Evolutionary conservation across 2,797 vertebrate species (phyloP).

Genomic region (Apodemus agrarius): DNA sequence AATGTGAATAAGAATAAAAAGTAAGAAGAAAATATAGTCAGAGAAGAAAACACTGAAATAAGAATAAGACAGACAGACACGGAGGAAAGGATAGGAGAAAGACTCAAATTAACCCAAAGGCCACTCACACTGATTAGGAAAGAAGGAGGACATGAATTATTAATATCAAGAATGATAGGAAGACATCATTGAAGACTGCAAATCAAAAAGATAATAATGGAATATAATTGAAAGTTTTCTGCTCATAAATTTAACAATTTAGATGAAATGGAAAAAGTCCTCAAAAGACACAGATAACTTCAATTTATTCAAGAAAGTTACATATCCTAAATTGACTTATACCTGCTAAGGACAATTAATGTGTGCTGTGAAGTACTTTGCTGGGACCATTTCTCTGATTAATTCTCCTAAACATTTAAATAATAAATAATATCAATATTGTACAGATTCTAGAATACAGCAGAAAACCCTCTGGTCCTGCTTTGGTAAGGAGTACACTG

Average conservation of each 20-base stretch:
- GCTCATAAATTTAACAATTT: slow-evolving; percentile 2
- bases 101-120: background rate
- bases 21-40: background rate
- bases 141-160: background rate
- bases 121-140: background rate
- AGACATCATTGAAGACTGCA: background rate
- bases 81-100: background rate
- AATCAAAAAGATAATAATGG: slow-evolving; percentile 9
- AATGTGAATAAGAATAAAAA: background rate
- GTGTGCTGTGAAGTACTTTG: background rate
- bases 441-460: background rate
- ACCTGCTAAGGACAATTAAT: background rate
- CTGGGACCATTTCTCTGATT: background rate
- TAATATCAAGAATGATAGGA: background rate
- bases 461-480: background rate
- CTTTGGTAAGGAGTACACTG: background rate
- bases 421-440: background rate
- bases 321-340: background rate
- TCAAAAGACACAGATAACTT: slow-evolving; percentile 13
- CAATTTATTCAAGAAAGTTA: background rate
- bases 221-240: slow-evolving; percentile 4
- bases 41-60: background rate
- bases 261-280: slow-evolving; percentile 10
- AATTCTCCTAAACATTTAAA: background rate
- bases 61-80: background rate